These are phyloP conservation scores for Lamproptera curius DNA, from an alignment of 2,888 invertebrate species.

Conservation along the genomic window DNA sequence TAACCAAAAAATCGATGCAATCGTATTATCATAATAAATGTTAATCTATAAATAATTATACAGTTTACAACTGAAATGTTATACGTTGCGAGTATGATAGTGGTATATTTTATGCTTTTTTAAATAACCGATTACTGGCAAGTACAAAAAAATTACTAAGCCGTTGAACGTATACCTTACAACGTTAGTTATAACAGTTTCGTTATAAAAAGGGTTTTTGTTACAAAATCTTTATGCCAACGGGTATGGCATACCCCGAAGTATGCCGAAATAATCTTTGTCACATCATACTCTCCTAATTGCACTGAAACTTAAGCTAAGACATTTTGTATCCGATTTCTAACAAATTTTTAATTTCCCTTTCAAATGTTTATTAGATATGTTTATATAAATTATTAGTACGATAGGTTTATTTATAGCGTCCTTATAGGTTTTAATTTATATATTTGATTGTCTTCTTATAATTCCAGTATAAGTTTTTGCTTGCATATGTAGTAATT, in stretches of 20 bases:
- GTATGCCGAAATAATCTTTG: constrained; percentile 3
- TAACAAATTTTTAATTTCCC: constrained; percentile 1
- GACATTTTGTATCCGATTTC: constrained; percentile 14
- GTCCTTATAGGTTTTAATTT: constrained; percentile 2
- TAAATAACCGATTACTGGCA: too few species aligned
- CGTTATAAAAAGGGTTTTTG: too few species aligned
- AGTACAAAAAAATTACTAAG: neutral
- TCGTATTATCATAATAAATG: too few species aligned
- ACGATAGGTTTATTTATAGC: constrained; percentile 1
- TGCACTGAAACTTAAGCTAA: constrained; percentile 25
- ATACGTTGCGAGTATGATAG: too few species aligned
- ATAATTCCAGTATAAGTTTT: neutral
- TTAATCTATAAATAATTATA: too few species aligned
- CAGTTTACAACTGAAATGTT: too few species aligned
- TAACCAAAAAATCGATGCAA: too few species aligned
- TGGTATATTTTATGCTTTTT: too few species aligned
- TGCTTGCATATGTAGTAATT: neutral
- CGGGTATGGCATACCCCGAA: neutral
- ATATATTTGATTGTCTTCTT: constrained; percentile 6
- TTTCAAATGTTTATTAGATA: constrained; percentile 1
- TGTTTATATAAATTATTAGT: constrained; percentile 9
- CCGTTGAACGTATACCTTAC: too few species aligned
- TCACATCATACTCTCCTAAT: constrained; percentile 23
- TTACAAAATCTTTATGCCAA: neutral
- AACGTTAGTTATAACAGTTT: too few species aligned